phyloP scores from a whole-genome alignment of 1,140 invertebrate species.

The Octopus bimaculoides region DNA sequence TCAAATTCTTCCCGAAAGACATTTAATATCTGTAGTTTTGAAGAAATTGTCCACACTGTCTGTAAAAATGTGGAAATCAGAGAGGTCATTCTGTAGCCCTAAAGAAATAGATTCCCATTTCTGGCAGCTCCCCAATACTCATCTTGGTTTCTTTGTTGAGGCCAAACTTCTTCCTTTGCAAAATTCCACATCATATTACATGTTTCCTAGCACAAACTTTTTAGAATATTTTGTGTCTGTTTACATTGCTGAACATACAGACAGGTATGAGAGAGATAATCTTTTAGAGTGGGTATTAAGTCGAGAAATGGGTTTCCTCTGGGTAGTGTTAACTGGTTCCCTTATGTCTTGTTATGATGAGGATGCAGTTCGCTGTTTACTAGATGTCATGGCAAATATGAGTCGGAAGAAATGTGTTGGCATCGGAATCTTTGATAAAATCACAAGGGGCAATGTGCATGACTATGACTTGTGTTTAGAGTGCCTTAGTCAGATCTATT shows the following conservation, averaged over 20 bases:
- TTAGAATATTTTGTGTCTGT: constrained; percentile 9
- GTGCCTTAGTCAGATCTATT: constrained; percentile 11
- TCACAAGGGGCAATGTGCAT: not conserved
- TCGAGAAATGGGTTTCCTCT: not conserved
- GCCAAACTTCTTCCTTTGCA: constrained; percentile 5
- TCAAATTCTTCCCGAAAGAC: not conserved
- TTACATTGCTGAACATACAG: constrained; percentile 5
- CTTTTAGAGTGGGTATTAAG: not conserved
- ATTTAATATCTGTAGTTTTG: not conserved
- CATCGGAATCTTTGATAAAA: constrained; percentile 13
- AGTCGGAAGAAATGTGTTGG: not conserved
- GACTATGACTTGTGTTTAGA: constrained; percentile 6
- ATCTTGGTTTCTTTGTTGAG: constrained; percentile 1
- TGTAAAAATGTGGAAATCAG: not conserved
- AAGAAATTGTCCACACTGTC: not conserved
- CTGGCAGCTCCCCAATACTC: constrained; percentile 1
- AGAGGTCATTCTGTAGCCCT: not conserved
- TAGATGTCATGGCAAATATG: not conserved
- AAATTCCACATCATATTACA: not conserved
- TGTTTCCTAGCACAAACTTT: constrained; percentile 7
- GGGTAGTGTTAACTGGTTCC: not conserved
- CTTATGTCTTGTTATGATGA: constrained; percentile 3
- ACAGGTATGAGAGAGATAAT: not conserved
- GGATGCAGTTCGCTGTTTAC: not conserved
- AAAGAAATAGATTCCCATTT: not conserved